Percentiles rank a stretch among this genome's conserved stretches.
Conservation (phyloP, 2,113 vertebrate genomes). For the Psammodynastes pulverulentus region DNA sequence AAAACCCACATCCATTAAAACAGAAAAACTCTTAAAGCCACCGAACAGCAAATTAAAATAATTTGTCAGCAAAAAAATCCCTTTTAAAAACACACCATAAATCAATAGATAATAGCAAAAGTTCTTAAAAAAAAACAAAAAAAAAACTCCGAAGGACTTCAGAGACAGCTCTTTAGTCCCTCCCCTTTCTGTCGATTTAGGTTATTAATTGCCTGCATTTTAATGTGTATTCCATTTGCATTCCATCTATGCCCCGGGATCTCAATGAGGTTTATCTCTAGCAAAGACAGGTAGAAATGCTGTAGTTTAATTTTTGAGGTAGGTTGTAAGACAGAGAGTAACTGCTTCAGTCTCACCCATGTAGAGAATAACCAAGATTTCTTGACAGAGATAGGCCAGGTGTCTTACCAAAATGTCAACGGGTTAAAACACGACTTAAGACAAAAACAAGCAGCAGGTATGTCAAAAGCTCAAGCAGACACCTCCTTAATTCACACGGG, state of each 20-base stretch:
- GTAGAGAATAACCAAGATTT: neutral
- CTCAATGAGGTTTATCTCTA: neutral
- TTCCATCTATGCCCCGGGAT: neutral
- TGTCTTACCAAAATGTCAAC: neutral
- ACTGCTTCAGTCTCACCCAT: neutral
- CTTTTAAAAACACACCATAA: neutral
- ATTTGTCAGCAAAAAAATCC: slow-evolving; percentile 11
- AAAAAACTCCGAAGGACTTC: neutral
- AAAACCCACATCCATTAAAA: slow-evolving; percentile 9
- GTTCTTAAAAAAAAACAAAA: neutral
- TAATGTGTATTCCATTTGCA: neutral
- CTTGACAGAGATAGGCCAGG: neutral
- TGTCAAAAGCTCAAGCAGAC: too few relatives aligned
- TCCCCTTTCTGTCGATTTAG: neutral
- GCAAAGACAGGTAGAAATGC: neutral
- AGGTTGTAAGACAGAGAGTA: neutral
- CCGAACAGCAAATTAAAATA: slow-evolving; percentile 19
- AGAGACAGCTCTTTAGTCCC: neutral
- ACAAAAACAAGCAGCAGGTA: neutral
- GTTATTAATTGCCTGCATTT: neutral
- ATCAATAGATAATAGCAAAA: neutral
- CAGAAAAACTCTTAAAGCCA: neutral
- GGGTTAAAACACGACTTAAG: neutral
- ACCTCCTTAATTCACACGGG: too few relatives aligned
- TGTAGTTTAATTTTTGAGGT: neutral